A percentile compares a stretch with the other conserved stretches of the same genome.
phyloP scores from a whole-genome alignment of 2,113 vertebrate species.

The Gallinago media region DNA sequence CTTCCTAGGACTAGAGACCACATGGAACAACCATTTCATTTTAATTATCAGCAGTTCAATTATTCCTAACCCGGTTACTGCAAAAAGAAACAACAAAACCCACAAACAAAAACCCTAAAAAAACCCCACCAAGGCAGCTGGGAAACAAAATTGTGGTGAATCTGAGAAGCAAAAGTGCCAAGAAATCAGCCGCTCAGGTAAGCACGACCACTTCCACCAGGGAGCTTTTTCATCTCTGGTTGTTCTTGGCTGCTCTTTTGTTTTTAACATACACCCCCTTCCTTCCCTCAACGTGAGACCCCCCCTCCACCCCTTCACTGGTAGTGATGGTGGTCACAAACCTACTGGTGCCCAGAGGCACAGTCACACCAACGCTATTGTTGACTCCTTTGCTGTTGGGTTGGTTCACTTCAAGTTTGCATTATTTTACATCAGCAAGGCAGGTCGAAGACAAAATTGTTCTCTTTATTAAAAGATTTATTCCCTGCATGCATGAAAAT shows the following conservation, averaged over 20 bases:
- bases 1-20: constrained; percentile 67
- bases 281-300: neutral
- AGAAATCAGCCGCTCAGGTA: neutral
- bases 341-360: too few relatives aligned
- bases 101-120: neutral
- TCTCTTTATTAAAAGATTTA: neutral
- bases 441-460: neutral
- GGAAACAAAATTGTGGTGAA: neutral
- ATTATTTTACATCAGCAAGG: neutral
- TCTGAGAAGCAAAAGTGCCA: neutral
- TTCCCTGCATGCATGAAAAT: neutral
- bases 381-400: neutral
- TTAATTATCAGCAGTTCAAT: constrained; percentile 65
- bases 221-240: neutral
- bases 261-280: neutral
- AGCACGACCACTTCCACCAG: neutral
- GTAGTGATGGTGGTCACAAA: neutral
- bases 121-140: neutral
- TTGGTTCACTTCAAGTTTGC: neutral
- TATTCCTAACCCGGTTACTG: neutral
- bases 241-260: neutral
- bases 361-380: neutral
- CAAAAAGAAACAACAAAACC: neutral
- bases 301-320: neutral
- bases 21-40: constrained; percentile 59